A percentile compares a stretch with the other conserved stretches of the same genome.
Evolutionary conservation across 2,888 invertebrate genomes (phyloP).

Genomic region (Ornithoptera alexandrae): DNA sequence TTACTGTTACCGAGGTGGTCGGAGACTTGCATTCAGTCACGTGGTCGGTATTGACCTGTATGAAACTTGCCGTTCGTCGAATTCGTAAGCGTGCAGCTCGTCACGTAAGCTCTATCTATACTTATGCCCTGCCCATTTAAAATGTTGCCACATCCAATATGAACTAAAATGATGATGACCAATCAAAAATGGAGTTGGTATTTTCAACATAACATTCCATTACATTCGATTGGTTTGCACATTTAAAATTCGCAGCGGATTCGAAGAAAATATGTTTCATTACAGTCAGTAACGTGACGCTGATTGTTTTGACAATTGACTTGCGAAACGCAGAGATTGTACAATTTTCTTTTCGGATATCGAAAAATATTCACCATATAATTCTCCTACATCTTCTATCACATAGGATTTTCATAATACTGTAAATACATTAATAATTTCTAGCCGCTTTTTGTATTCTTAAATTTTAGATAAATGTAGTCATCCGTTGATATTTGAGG

Average conservation of each 20-base stretch:
- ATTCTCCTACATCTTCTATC: not conserved
- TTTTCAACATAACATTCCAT: slow-evolving; percentile 4
- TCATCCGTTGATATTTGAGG: too few species aligned
- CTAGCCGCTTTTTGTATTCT: too few species aligned
- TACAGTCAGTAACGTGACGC: slow-evolving; percentile 10
- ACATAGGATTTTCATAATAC: too few species aligned
- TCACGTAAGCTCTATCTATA: slow-evolving; percentile 34
- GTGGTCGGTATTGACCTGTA: slow-evolving; percentile 7
- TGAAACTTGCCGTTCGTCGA: slow-evolving; percentile 20
- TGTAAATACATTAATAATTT: too few species aligned
- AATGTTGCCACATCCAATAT: slow-evolving; percentile 22
- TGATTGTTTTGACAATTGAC: slow-evolving; percentile 20
- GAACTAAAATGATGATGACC: slow-evolving; percentile 1
- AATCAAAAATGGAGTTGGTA: not conserved
- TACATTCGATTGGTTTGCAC: slow-evolving; percentile 2
- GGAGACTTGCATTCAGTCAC: slow-evolving; percentile 2
- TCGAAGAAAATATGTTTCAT: slow-evolving; percentile 18
- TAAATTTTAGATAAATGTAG: too few species aligned
- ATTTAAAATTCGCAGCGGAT: slow-evolving; percentile 9
- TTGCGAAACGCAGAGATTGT: slow-evolving; percentile 1
- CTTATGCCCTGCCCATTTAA: not conserved
- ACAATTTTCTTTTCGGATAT: not conserved
- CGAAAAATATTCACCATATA: not conserved
- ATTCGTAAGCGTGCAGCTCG: slow-evolving; percentile 32
- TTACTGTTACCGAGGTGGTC: slow-evolving; percentile 7